Base-by-base conservation (phyloP, 64 coral and sea anemone species). In the Actinia tenebrosa region DNA sequence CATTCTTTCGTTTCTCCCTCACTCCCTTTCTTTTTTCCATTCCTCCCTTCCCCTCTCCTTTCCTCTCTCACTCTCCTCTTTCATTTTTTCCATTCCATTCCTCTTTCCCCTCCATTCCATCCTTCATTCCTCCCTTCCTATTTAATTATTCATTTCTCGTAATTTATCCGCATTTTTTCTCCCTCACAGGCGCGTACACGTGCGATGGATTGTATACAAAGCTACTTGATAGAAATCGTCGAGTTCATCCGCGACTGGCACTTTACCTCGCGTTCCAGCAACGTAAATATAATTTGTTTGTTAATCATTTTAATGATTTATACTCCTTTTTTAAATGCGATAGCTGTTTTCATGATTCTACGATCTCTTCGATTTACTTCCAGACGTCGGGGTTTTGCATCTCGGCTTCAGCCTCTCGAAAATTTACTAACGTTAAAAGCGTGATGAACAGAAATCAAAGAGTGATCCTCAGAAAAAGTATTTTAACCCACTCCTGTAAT, bases 191-290 rank as follows among this genome's bases (percentile, higher is more conserved):
- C 92, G 5, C 93, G 92, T 64, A 98, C 96, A 60, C 92, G 89
- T 88, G 92, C 96, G 7, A 94, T 98, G 87, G 96, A 98, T 80
- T 92, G 93, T 64, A 89, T 94, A 17, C 96, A 94, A 50, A 93
- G 89, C 53, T 87, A 94, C 44, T 84, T 94, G 59, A 88, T 83
- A 3, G 96, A 98, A 85, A 92, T 92, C 8, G 80, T 98, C 23
- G 96, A 98, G 53, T 98, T 98, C 26, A 92, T 98, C 77, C 91
- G 91, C 20, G 96, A 98, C 63, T 98, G 96, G 96, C 89, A 92
- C 78, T 98, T 98, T 54, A 94, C 91, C n/a, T 87, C 89, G 43
- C 91, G 82, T 78, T 94, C 92, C 8, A 98, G 81, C 42, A 98
- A 87, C 75, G 96, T 98, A 88, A 69, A 85, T 87, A 83, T 79